Evolutionary conservation across 2,113 vertebrate species (phyloP).

Genomic region (Crotalus horridus): DNA sequence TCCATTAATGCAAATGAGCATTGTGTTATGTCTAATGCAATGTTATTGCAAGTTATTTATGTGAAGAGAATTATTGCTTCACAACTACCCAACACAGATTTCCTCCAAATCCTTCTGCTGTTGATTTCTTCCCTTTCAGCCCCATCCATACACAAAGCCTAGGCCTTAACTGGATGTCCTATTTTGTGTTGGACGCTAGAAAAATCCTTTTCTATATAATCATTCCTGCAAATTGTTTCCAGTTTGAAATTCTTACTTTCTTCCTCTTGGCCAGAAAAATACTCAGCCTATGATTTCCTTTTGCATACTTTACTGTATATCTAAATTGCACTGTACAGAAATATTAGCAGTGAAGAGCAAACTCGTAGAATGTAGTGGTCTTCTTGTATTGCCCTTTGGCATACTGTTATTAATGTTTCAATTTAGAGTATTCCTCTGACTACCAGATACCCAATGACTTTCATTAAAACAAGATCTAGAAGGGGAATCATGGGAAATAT

Average conservation of each 20-base stretch:
- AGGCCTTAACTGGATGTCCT: neutral
- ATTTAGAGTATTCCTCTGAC: neutral
- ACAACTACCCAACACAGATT: neutral
- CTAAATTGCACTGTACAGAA: neutral
- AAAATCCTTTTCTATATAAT: neutral
- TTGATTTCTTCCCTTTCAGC: neutral
- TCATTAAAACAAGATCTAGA: neutral
- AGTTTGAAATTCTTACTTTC: neutral
- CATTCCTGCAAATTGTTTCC: neutral
- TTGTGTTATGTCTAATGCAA: neutral
- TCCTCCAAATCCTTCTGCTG: neutral
- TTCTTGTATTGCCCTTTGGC: neutral
- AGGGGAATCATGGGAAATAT: constrained; percentile 1
- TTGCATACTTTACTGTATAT: neutral
- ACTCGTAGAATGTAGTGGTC: neutral
- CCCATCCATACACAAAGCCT: neutral
- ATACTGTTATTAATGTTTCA: neutral
- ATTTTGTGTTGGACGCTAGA: neutral
- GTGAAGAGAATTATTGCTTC: neutral
- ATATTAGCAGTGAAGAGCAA: neutral
- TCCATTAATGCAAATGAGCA: neutral
- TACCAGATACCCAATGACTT: neutral
- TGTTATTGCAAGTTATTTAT: neutral
- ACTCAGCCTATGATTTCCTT: neutral
- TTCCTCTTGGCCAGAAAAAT: neutral